These are phyloP conservation scores for Papilio helenus DNA, from an alignment of 1,140 invertebrate genomes.

Conservation along the genomic window DNA sequence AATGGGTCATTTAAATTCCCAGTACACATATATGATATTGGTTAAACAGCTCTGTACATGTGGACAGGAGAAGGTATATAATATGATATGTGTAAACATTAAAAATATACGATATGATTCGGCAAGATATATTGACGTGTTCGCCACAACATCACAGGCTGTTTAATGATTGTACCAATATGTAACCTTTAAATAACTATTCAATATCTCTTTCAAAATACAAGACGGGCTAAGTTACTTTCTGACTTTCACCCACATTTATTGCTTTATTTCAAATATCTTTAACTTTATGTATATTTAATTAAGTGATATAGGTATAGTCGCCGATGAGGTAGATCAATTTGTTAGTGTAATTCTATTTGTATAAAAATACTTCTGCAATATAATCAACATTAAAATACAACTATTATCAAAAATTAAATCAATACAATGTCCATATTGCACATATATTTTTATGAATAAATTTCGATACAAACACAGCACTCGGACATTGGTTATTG, in stretches of 20 bases:
- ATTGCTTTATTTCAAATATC: constrained; percentile 43
- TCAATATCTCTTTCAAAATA: constrained; percentile 36
- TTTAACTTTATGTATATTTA: constrained; percentile 44
- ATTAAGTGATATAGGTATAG: constrained; percentile 55
- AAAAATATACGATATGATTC: constrained; percentile 36
- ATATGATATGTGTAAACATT: constrained; percentile 35
- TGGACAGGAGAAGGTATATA: constrained; percentile 21
- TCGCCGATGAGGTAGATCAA: constrained; percentile 77
- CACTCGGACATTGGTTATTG: constrained; percentile 47
- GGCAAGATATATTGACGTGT: constrained; percentile 37
- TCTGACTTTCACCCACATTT: constrained; percentile 31
- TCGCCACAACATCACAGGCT: constrained; percentile 34
- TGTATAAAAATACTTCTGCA: constrained; percentile 82
- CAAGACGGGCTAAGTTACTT: not conserved
- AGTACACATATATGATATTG: constrained; percentile 11
- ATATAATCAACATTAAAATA: constrained; percentile 81
- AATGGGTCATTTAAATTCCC: constrained; percentile 47
- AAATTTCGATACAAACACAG: constrained; percentile 25
- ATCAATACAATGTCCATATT: constrained; percentile 74
- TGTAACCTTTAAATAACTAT: constrained; percentile 27
- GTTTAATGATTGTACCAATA: constrained; percentile 25
- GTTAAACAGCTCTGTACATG: constrained; percentile 35
- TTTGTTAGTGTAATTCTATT: constrained; percentile 70
- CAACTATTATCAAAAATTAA: constrained; percentile 81
- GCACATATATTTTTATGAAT: constrained; percentile 53